phyloP scores from a whole-genome alignment of 1,140 invertebrate genomes.

The Holotrichia oblita region DNA sequence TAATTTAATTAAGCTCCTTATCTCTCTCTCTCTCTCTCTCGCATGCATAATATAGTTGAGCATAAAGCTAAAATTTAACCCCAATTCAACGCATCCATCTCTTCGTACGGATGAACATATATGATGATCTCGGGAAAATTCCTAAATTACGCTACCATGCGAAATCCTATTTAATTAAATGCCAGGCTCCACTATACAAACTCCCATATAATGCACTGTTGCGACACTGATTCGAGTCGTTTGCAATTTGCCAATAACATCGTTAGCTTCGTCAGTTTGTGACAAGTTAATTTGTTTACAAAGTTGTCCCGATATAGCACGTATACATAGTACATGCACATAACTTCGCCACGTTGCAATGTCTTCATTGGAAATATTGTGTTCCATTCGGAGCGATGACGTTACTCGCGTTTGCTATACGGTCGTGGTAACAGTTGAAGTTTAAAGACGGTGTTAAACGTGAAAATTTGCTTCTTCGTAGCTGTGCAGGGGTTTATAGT shows the following conservation, averaged over 20 bases:
- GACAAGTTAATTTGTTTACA: constrained; percentile 13
- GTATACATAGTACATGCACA: too few relatives aligned
- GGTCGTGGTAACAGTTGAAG: not conserved
- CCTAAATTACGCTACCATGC: not conserved
- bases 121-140: not conserved
- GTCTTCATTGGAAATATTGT: not conserved
- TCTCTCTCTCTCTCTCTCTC: too few relatives aligned
- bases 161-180: not conserved
- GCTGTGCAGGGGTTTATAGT: too few relatives aligned
- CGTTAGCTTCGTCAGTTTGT: not conserved
- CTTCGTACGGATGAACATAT: too few relatives aligned
- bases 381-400: not conserved
- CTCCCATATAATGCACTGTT: not conserved
- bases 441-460: not conserved
- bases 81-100: too few relatives aligned
- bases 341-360: too few relatives aligned
- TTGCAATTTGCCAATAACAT: constrained; percentile 8
- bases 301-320: too few relatives aligned
- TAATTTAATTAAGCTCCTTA: too few relatives aligned
- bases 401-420: not conserved
- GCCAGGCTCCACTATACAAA: not conserved
- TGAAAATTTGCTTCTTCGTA: not conserved
- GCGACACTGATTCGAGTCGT: not conserved
- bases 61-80: too few relatives aligned
- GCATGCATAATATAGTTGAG: too few relatives aligned